These are phyloP conservation scores for Magallana gigas DNA, from an alignment of 1,140 invertebrate species.

Conservation along the genomic window DNA sequence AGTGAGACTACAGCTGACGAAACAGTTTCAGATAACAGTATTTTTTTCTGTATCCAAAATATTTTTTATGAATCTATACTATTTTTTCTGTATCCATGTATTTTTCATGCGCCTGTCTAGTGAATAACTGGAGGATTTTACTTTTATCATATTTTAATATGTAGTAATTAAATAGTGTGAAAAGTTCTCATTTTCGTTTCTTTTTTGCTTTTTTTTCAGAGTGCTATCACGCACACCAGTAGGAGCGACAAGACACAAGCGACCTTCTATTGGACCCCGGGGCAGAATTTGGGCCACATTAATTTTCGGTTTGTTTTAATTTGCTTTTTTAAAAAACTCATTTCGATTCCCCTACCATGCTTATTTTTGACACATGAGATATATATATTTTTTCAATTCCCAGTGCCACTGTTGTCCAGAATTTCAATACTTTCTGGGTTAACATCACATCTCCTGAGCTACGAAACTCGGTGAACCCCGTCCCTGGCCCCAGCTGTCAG, in stretches of 20 bases:
- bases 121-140: no score
- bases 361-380: no score
- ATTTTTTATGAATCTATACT: no score
- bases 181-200: neutral
- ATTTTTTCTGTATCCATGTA: no score
- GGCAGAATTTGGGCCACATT: neutral
- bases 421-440: constrained; percentile 10
- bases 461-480: neutral
- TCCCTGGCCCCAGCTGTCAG: neutral
- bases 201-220: neutral
- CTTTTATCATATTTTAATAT: no score
- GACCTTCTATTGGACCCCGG: neutral
- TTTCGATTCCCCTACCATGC: neutral
- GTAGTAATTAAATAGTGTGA: neutral
- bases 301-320: neutral
- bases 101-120: no score
- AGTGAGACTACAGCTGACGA: no score
- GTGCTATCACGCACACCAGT: constrained; percentile 1
- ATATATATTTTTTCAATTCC: neutral
- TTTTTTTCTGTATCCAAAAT: no score
- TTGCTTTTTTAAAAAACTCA: neutral
- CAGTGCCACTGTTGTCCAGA: neutral
- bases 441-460: neutral
- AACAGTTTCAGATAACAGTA: no score
- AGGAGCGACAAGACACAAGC: constrained; percentile 7